Base-by-base conservation (phyloP, 2,797 vertebrate species). In the Rhinophrynus dorsalis region DNA sequence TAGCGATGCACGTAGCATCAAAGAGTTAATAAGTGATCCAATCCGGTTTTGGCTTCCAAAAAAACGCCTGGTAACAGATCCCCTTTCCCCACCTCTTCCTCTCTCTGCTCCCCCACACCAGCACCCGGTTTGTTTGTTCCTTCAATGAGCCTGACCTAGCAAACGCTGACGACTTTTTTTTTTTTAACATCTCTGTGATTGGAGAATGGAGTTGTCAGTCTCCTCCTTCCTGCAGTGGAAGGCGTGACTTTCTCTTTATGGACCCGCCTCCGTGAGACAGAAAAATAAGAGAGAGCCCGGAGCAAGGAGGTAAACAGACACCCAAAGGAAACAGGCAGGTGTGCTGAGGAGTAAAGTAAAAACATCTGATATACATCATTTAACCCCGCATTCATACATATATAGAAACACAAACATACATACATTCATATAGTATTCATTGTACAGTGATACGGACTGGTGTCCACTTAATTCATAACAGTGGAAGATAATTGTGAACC, bases 51-150 rank as follows among this genome's bases (percentile, higher is more conserved):
- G 9, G 15, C 32, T 38, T 48, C 51, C 17, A 20, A 20, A 15
- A 44, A 21, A 38, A 38, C 8, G 38, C 68, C 47, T 17, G n/a
- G 61, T 35, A 73, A 60, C 61, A n/a, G n/a, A 65, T 30, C 51
- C 7, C 4, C 40, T 12, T n/a, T 32, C 68, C 26, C 69, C 54
- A 18, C 62, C 63, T 21, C 44, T 13, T 3, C 23, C 23, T 21
- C 9, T 37, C 7, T 13, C 6, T 33, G n/a, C 30, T 45, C 48
- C 58, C 33, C 21, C 44, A 23, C 37, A 47, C 23, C 35, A 20
- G 12, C 30, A 21, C 11, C 52, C 26, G n/a, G 47, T 60, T 30
- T 61, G 68, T 48, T 64, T 57, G 50, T 71, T 63, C 68, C 50
- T 38, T 69, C 27, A 18, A 18, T 37, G 33, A 54, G 47, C 2